Evolutionary conservation across 2,113 vertebrate genomes (phyloP).

Genomic region (Pelodiscus sinensis): DNA sequence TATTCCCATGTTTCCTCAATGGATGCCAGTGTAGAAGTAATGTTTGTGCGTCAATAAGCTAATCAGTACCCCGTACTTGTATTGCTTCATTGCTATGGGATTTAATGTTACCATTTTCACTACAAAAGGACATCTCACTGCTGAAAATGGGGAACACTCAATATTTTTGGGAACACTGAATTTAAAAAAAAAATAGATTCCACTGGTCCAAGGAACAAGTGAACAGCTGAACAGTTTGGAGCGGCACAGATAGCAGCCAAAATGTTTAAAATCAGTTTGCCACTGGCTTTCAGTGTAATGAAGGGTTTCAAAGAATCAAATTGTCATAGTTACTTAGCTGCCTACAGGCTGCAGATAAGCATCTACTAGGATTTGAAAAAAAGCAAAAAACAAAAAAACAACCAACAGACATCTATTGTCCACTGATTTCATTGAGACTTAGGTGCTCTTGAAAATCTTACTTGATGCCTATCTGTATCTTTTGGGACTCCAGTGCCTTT

Average conservation of each 20-base stretch:
- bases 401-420: fast-evolving
- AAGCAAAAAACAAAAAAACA: too few species aligned
- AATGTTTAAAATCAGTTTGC: neutral
- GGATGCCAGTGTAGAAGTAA: neutral
- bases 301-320: neutral
- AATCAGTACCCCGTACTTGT: neutral
- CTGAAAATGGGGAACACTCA: neutral
- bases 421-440: neutral
- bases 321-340: neutral
- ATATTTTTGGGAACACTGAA: too few species aligned
- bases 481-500: neutral
- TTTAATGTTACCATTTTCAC: neutral
- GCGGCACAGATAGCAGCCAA: fast-evolving
- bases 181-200: neutral
- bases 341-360: neutral
- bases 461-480: fast-evolving
- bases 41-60: neutral
- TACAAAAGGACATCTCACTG: neutral
- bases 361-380: neutral
- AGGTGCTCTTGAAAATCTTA: neutral
- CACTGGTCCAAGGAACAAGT: neutral
- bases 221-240: fast-evolving
- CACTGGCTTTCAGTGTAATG: too few species aligned
- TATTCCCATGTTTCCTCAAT: neutral
- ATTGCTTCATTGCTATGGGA: neutral